A percentile compares a stretch with the other conserved stretches of the same genome.
These are phyloP conservation scores for Drosophila acutilabella DNA, from an alignment of 2,888 invertebrate species.

Conservation along the genomic window DNA sequence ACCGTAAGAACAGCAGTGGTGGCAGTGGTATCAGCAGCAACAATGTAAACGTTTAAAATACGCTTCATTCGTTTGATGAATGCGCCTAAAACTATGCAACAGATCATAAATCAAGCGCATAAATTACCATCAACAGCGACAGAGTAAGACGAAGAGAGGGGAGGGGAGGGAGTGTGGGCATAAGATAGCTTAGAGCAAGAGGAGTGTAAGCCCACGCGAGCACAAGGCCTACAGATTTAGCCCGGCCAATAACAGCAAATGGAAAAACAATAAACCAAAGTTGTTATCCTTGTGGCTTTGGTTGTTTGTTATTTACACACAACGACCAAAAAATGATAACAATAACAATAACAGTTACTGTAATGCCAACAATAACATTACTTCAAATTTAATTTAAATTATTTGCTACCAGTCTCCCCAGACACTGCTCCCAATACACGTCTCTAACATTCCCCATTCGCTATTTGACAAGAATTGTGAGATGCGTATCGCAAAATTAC, in stretches of 20 bases:
- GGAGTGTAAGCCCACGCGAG: conserved; percentile 1
- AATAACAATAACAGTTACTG: conserved; percentile 56
- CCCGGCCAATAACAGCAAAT: conserved; percentile 57
- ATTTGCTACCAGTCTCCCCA: conserved; percentile 48
- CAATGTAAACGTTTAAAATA: conserved; percentile 30
- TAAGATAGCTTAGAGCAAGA: background rate
- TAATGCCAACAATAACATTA: conserved; percentile 77
- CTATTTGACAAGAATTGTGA: conserved; percentile 62
- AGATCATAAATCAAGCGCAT: conserved; percentile 78
- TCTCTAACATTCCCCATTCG: conserved; percentile 7
- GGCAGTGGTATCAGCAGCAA: conserved; percentile 45
- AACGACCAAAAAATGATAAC: conserved; percentile 36
- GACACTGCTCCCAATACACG: background rate
- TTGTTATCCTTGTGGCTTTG: conserved; percentile 21
- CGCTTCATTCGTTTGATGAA: conserved; percentile 57
- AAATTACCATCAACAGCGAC: conserved; percentile 61
- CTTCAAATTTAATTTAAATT: conserved; percentile 82
- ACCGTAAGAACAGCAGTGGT: conserved; percentile 73
- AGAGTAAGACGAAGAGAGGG: background rate
- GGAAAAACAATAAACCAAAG: conserved; percentile 75
- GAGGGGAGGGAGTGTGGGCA: background rate
- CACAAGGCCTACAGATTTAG: conserved; percentile 1
- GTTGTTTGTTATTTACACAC: conserved; percentile 24
- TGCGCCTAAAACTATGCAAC: conserved; percentile 81
- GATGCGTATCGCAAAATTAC: conserved; percentile 75